Evolutionary conservation across 2,888 invertebrate genomes (phyloP).

Genomic region (Miltochrista miniata): DNA sequence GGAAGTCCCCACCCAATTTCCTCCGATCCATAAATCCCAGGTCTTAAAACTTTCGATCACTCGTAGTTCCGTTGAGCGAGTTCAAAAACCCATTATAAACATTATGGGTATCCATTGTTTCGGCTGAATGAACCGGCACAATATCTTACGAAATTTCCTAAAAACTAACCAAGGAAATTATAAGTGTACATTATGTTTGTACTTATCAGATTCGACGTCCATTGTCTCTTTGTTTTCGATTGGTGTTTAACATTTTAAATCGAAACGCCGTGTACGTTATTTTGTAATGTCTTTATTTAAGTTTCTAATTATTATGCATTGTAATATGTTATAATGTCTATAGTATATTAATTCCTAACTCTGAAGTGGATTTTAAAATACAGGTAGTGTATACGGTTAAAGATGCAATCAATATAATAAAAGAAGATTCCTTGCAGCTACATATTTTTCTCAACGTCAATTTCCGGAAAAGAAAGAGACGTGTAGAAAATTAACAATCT

Average conservation of each 20-base stretch:
- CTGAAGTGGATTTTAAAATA: too few species aligned
- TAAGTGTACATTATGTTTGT: conserved; percentile 71
- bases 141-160: conserved; percentile 82
- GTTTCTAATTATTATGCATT: conserved; percentile 35
- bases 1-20: conserved; percentile 71
- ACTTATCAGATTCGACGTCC: conserved; percentile 64
- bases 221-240: conserved; percentile 61
- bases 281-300: conserved; percentile 30
- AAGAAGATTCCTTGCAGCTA: too few species aligned
- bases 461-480: too few species aligned
- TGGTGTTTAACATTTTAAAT: conserved; percentile 34
- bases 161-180: conserved; percentile 70
- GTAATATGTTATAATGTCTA: conserved; percentile 21
- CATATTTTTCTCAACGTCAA: too few species aligned
- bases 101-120: conserved; percentile 78
- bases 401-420: too few species aligned
- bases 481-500: too few species aligned
- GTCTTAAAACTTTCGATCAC: conserved; percentile 73
- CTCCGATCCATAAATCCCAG: conserved; percentile 64
- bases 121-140: conserved; percentile 76
- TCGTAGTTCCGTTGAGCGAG: conserved; percentile 74
- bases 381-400: too few species aligned
- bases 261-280: conserved; percentile 27
- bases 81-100: conserved; percentile 77
- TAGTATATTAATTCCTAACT: too few species aligned